Conservation (phyloP, 2,888 invertebrate genomes). For the Brachynemurus nebulosus region DNA sequence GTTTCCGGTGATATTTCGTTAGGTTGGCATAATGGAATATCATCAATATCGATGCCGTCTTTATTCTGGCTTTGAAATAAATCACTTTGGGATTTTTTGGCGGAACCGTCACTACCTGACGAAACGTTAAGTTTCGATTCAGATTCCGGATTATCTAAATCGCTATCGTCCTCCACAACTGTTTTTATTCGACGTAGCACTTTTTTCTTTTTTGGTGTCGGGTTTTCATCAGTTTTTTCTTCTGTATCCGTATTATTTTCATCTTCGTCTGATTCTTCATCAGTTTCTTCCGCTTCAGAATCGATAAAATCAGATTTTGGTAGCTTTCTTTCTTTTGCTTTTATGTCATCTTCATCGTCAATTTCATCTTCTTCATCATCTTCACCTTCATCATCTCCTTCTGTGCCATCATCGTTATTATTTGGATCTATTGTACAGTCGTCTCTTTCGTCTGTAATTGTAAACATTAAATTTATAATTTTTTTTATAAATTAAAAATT, state of each 20-base stretch:
- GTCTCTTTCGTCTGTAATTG: constrained; percentile 17
- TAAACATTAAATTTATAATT: background rate
- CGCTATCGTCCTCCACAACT: constrained; percentile 22
- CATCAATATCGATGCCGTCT: constrained; percentile 24
- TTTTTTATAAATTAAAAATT: background rate
- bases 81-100: too few relatives aligned
- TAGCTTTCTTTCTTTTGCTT: constrained; percentile 32
- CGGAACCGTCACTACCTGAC: background rate
- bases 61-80: too few relatives aligned
- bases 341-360: constrained; percentile 37
- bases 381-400: constrained; percentile 28
- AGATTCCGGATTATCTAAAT: constrained; percentile 10
- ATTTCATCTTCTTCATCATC: constrained; percentile 33
- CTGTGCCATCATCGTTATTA: constrained; percentile 19
- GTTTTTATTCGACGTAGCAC: constrained; percentile 17
- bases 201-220: constrained; percentile 2
- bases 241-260: constrained; percentile 14
- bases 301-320: constrained; percentile 26
- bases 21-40: constrained; percentile 25
- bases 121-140: too few relatives aligned
- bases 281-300: constrained; percentile 22
- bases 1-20: constrained; percentile 13
- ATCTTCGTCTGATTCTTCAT: constrained; percentile 8
- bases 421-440: constrained; percentile 10
- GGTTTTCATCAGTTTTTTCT: constrained; percentile 7